phyloP scores from a whole-genome alignment of 2,797 vertebrate genomes.

The Caiman crocodilus region DNA sequence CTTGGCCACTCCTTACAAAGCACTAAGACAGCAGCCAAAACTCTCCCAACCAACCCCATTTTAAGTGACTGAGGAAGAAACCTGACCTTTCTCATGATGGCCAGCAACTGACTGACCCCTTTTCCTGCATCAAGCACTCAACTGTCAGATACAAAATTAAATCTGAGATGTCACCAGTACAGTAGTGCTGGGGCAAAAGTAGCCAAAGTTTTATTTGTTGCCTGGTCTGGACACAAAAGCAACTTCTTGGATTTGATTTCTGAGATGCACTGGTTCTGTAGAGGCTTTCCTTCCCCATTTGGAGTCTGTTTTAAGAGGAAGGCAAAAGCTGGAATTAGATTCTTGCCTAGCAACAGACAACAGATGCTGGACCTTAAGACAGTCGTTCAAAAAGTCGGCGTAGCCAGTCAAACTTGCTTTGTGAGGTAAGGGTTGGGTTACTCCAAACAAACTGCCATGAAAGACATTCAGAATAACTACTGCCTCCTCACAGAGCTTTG shows the following conservation, averaged over 20 bases:
- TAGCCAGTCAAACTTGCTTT: neutral
- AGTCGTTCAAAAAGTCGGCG: neutral
- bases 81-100: neutral
- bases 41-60: neutral
- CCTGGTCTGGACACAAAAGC: neutral
- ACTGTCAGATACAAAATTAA: neutral
- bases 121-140: neutral
- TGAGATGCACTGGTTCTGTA: neutral
- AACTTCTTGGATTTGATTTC: neutral
- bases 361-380: neutral
- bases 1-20: neutral
- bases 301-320: neutral
- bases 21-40: neutral
- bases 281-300: neutral
- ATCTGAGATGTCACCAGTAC: neutral
- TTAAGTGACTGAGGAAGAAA: neutral
- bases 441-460: neutral
- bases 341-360: neutral
- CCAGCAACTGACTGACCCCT: constrained; percentile 10
- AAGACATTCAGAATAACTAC: neutral
- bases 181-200: neutral
- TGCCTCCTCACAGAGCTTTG: neutral
- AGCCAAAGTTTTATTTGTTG: neutral
- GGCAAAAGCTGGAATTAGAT: neutral
- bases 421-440: neutral